phyloP scores from a whole-genome alignment of 2,888 invertebrate species.

The Ametastegia equiseti region DNA sequence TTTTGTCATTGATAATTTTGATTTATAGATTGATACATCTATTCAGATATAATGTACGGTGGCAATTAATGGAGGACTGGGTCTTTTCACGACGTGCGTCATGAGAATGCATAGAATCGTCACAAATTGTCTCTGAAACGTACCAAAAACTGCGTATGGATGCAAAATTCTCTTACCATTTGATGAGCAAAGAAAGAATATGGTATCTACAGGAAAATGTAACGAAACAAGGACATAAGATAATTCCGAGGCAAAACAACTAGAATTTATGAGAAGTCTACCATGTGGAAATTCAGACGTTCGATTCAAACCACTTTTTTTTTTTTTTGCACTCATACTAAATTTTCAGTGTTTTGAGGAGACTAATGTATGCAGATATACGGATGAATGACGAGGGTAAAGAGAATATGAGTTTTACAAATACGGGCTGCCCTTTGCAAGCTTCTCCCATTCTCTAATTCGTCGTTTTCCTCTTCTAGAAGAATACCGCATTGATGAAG shows the following conservation, averaged over 20 bases:
- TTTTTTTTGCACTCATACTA: no score
- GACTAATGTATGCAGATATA: not conserved
- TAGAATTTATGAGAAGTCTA: not conserved
- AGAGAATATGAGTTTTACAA: not conserved
- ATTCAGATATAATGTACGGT: not conserved
- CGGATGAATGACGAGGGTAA: not conserved
- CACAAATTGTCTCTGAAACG: no score
- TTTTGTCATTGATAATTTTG: not conserved
- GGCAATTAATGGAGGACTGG: not conserved
- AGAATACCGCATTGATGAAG: not conserved
- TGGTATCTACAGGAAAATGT: not conserved
- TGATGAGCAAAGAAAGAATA: not conserved
- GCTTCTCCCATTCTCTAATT: not conserved
- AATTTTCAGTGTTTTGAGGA: no score
- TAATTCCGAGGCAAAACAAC: not conserved
- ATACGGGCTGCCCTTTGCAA: not conserved
- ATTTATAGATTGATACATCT: not conserved
- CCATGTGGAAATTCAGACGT: not conserved
- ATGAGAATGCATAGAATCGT: no score
- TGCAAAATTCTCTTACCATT: no score
- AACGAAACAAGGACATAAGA: not conserved
- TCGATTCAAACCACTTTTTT: no score
- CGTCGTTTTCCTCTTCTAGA: not conserved
- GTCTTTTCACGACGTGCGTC: not conserved
- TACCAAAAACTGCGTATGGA: no score